Evolutionary conservation across 1,140 invertebrate species (phyloP).

Genomic region (Hyles vespertilio): DNA sequence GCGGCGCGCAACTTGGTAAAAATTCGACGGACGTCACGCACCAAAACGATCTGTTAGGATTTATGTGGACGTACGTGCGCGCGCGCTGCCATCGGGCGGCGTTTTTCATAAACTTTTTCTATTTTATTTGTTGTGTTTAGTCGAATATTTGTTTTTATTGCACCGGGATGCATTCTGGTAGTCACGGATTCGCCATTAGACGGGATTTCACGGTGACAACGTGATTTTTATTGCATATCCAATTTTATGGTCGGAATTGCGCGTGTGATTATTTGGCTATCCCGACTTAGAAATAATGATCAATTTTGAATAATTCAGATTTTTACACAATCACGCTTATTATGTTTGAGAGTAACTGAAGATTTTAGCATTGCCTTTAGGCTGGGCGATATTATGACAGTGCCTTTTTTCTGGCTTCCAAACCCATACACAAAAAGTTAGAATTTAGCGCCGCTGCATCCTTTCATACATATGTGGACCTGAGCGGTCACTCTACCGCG

Average conservation of each 20-base stretch:
- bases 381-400: too few species aligned
- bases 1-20: slow-evolving; percentile 16
- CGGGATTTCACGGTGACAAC: slow-evolving; percentile 2
- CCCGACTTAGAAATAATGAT: too few species aligned
- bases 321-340: too few species aligned
- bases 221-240: slow-evolving; percentile 6
- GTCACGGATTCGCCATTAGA: slow-evolving; percentile 59
- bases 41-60: slow-evolving; percentile 64
- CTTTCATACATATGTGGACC: too few species aligned
- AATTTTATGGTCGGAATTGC: background rate
- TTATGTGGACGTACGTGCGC: slow-evolving; percentile 39
- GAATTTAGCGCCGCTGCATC: too few species aligned
- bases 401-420: too few species aligned
- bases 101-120: slow-evolving; percentile 41
- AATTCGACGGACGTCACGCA: slow-evolving; percentile 51
- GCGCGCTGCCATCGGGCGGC: slow-evolving; percentile 40
- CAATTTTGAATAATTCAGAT: too few species aligned
- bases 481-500: too few species aligned
- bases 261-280: too few species aligned
- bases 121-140: slow-evolving; percentile 47
- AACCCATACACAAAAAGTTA: too few species aligned
- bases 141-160: slow-evolving; percentile 64
- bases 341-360: too few species aligned
- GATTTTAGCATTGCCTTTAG: too few species aligned
- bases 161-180: slow-evolving; percentile 43